A percentile compares a stretch with the other conserved stretches of the same genome.
Evolutionary conservation across 2,888 invertebrate genomes (phyloP).

Genomic region (Serripes groenlandicus): DNA sequence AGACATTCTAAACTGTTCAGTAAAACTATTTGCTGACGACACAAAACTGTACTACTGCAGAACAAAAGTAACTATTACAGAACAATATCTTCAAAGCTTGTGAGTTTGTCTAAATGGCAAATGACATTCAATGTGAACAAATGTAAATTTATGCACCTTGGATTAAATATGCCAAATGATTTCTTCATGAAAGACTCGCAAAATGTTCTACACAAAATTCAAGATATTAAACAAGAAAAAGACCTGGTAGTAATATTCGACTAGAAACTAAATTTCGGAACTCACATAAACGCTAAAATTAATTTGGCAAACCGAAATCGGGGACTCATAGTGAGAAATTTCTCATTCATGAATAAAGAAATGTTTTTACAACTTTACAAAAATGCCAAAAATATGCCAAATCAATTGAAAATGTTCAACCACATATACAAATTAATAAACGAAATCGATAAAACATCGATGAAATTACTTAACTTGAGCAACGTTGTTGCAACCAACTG

Average conservation of each 20-base stretch:
- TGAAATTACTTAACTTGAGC: no score
- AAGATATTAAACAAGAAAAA: neutral
- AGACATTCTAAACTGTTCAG: neutral
- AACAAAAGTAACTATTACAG: neutral
- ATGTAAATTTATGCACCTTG: no score
- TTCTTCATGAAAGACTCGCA: neutral
- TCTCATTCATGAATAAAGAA: no score
- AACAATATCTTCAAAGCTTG: neutral
- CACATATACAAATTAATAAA: no score
- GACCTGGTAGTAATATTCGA: neutral
- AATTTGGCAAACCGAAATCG: neutral
- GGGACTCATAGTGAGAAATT: neutral
- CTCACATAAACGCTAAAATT: neutral
- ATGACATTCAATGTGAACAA: no score
- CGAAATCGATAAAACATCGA: no score
- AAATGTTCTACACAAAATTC: neutral
- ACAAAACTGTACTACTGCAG: neutral
- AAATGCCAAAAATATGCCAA: neutral
- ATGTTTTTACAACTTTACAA: no score
- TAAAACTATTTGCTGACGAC: constrained; percentile 11
- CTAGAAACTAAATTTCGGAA: neutral
- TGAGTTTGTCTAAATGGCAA: no score
- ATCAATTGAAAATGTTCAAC: neutral
- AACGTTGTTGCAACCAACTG: no score
- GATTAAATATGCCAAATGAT: neutral